These are phyloP conservation scores for Scolopax rusticola DNA, from an alignment of 2,797 vertebrate species.

Conservation along the genomic window DNA sequence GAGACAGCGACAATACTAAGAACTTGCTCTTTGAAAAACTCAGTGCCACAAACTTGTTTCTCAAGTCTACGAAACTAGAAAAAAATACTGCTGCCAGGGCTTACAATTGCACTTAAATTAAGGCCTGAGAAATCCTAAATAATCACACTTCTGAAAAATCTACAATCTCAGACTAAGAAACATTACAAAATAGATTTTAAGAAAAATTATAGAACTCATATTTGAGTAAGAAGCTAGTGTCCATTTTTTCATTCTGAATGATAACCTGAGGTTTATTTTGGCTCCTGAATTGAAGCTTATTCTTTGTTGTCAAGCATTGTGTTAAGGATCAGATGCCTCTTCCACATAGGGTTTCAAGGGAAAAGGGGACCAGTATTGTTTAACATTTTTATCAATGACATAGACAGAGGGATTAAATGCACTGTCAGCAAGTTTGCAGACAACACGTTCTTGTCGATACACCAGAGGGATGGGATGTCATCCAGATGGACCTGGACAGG, in stretches of 20 bases:
- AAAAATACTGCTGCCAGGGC: neutral
- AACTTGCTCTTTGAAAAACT: neutral
- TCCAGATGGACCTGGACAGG: too few relatives aligned
- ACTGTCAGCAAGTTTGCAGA: too few relatives aligned
- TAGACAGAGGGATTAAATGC: too few relatives aligned
- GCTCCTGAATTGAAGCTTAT: neutral
- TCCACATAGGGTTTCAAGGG: neutral
- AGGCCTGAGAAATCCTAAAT: neutral
- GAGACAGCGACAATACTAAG: neutral
- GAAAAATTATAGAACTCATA: neutral
- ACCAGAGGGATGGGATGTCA: too few relatives aligned
- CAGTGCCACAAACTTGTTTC: neutral
- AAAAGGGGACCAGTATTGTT: too few relatives aligned
- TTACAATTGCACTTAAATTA: neutral
- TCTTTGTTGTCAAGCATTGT: neutral
- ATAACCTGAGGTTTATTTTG: neutral
- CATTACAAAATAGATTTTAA: neutral
- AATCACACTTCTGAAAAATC: neutral
- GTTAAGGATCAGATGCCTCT: neutral
- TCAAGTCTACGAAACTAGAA: neutral
- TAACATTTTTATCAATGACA: too few relatives aligned
- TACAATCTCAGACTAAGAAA: neutral
- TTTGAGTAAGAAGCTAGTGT: neutral
- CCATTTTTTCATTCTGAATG: neutral
- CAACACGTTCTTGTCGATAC: too few relatives aligned